Conservation (phyloP, 2,888 invertebrate species). For the Drosophila robusta region DNA sequence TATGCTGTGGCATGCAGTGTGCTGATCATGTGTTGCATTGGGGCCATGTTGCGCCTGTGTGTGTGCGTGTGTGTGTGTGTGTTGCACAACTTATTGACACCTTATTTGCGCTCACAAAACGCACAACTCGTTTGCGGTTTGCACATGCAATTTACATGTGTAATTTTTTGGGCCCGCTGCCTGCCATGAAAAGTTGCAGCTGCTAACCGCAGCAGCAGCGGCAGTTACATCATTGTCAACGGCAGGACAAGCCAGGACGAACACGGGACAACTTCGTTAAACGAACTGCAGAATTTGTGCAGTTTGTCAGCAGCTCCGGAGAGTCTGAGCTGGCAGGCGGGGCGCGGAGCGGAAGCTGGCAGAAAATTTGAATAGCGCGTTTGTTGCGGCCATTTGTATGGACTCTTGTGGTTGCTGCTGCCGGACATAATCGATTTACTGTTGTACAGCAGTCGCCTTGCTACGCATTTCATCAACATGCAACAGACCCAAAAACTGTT, state of each 20-base stretch:
- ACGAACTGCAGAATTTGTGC: conserved; percentile 55
- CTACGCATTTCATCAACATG: conserved; percentile 60
- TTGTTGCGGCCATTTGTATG: conserved; percentile 57
- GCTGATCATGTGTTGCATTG: conserved; percentile 18
- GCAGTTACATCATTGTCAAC: conserved; percentile 54
- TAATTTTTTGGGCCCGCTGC: conserved; percentile 71
- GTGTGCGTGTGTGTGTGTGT: conserved; percentile 2
- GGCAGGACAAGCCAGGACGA: conserved; percentile 31
- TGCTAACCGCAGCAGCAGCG: conserved; percentile 41
- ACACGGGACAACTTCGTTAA: conserved; percentile 69
- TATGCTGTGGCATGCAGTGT: conserved; percentile 41
- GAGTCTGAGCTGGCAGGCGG: neutral
- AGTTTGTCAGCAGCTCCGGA: conserved; percentile 41
- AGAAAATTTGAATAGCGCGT: conserved; percentile 54
- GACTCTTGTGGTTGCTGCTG: conserved; percentile 51
- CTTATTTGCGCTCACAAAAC: conserved; percentile 66
- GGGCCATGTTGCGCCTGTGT: neutral
- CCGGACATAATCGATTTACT: conserved; percentile 70
- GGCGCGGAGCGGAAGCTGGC: neutral
- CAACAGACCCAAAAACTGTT: conserved; percentile 16
- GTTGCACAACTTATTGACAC: conserved; percentile 73
- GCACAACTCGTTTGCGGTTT: conserved; percentile 74
- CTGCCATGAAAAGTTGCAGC: conserved; percentile 65
- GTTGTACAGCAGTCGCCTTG: conserved; percentile 35
- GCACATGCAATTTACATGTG: conserved; percentile 81